These are phyloP conservation scores for Rhynchomys soricoides DNA, from an alignment of 2,113 vertebrate species.

Conservation along the genomic window DNA sequence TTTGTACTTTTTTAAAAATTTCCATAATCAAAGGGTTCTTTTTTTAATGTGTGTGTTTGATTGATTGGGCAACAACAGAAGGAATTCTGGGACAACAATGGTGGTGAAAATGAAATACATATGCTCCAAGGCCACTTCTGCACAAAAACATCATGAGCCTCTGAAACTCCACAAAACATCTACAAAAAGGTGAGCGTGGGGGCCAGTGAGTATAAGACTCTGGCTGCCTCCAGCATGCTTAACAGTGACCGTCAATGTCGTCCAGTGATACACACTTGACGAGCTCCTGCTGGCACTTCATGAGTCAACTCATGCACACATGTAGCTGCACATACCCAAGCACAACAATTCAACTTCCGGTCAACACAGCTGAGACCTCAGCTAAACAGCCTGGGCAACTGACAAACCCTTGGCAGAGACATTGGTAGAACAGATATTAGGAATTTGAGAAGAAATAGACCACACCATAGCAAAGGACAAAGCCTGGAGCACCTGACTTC, in stretches of 20 bases:
- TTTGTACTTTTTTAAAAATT: conserved; percentile 40
- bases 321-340: too few species aligned
- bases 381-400: background rate
- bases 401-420: conserved; percentile 34
- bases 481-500: background rate
- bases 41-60: conserved; percentile 17
- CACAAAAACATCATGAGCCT: background rate
- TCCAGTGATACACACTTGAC: background rate
- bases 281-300: background rate
- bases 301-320: background rate
- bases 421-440: conserved; percentile 10
- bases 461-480: conserved; percentile 1
- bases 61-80: conserved; percentile 52
- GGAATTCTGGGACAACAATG: conserved; percentile 34
- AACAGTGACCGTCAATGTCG: background rate
- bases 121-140: background rate
- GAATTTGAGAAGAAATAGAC: conserved; percentile 43
- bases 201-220: background rate
- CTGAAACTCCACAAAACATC: background rate
- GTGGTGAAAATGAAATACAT: conserved; percentile 44
- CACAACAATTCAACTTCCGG: background rate
- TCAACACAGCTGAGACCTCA: background rate
- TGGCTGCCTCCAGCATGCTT: background rate
- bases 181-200: background rate
- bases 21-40: conserved; percentile 50